A percentile compares a stretch with the other conserved stretches of the same genome.
These are phyloP conservation scores for Xyrauchen texanus DNA, from an alignment of 2,113 vertebrate genomes.

Conservation along the genomic window DNA sequence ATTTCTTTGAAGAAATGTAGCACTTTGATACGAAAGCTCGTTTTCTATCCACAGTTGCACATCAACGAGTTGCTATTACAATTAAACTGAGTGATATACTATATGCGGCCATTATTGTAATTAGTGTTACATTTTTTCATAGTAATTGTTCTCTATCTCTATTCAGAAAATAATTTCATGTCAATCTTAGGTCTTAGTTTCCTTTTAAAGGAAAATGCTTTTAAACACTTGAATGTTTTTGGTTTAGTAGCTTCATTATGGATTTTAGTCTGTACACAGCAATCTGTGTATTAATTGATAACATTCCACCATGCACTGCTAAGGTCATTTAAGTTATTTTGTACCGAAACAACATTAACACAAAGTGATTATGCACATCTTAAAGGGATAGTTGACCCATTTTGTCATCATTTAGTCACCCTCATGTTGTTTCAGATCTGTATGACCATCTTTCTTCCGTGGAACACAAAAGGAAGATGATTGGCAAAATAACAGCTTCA, in stretches of 20 bases:
- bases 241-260: conserved; percentile 6
- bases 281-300: conserved; percentile 12
- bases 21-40: conserved; percentile 53
- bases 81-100: conserved; percentile 40
- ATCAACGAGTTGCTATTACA: conserved; percentile 57
- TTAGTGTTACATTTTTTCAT: conserved; percentile 48
- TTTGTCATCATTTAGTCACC: no score
- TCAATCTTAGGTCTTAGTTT: not conserved
- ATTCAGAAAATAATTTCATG: not conserved
- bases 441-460: no score
- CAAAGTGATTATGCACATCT: no score
- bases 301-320: not conserved
- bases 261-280: not conserved
- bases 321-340: not conserved
- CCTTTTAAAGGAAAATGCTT: not conserved
- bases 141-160: not conserved
- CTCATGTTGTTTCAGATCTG: no score
- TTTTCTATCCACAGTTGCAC: conserved; percentile 55
- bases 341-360: not conserved
- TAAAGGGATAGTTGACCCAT: no score
- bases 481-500: no score
- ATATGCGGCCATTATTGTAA: conserved; percentile 61
- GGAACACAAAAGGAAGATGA: no score
- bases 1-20: conserved; percentile 66
- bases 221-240: not conserved